Evolutionary conservation across 1,140 invertebrate species (phyloP).

Genomic region (Drosophila ironensis): DNA sequence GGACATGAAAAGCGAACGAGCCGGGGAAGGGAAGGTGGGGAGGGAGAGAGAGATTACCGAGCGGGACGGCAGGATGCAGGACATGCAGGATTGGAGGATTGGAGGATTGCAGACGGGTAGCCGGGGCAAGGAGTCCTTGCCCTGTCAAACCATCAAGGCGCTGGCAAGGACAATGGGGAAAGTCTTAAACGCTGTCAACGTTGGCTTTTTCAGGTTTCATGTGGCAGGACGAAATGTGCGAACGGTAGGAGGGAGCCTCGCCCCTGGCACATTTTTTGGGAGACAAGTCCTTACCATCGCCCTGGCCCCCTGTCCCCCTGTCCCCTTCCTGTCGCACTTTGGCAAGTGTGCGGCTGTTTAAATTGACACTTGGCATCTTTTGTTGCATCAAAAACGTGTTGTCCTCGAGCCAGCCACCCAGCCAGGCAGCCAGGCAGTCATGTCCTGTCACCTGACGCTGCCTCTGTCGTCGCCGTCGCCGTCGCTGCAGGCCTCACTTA

Average conservation of each 20-base stretch:
- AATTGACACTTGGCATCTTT: conserved; percentile 80
- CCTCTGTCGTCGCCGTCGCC: conserved; percentile 1
- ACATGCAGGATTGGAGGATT: not conserved
- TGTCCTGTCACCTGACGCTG: conserved; percentile 16
- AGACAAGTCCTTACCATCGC: not conserved
- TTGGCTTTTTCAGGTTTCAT: conserved; percentile 75
- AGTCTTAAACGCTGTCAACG: conserved; percentile 78
- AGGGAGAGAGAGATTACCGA: not conserved
- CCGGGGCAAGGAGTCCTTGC: conserved; percentile 36
- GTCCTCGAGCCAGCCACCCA: conserved; percentile 31
- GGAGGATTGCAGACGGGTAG: not conserved
- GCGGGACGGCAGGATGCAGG: not conserved
- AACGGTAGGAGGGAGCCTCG: conserved; percentile 18
- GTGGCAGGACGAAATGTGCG: conserved; percentile 37
- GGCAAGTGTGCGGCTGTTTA: conserved; percentile 69
- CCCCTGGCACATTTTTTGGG: conserved; percentile 47
- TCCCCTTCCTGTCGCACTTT: conserved; percentile 1
- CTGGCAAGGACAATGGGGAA: conserved; percentile 74
- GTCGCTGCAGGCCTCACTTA: conserved; percentile 13
- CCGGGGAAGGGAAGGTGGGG: conserved; percentile 48
- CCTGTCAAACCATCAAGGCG: conserved; percentile 55
- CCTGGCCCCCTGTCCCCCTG: not conserved
- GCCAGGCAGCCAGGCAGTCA: conserved; percentile 1
- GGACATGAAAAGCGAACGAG: conserved; percentile 76
- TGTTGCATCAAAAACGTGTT: conserved; percentile 77